Conservation (phyloP, 2,888 invertebrate genomes). For the Campaea margaritaria region DNA sequence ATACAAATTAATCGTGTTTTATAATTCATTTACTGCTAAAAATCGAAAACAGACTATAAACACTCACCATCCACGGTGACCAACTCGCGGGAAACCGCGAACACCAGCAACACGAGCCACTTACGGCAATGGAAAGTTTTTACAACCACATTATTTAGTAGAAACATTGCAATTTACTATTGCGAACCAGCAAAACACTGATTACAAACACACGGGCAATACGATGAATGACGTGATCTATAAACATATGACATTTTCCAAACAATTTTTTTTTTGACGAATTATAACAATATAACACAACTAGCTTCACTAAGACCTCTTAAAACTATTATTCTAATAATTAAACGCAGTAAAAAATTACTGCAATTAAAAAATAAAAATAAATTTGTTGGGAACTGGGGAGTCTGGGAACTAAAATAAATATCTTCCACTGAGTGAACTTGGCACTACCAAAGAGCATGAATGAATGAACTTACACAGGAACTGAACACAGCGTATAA, state of each 20-base stretch:
- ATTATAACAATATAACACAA: conserved; percentile 9
- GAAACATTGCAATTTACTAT: conserved; percentile 67
- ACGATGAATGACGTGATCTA: conserved; percentile 71
- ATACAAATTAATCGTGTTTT: conserved; percentile 3
- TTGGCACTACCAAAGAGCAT: background rate
- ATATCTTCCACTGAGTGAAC: conserved; percentile 5
- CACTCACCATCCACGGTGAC: conserved; percentile 70
- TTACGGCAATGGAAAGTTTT: conserved; percentile 64
- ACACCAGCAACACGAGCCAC: conserved; percentile 67
- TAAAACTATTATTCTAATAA: conserved; percentile 4
- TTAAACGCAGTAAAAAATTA: conserved; percentile 24
- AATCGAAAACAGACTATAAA: conserved; percentile 22
- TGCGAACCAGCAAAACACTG: conserved; percentile 64
- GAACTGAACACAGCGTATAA: too few relatives aligned
- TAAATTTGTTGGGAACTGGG: background rate
- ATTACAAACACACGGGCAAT: conserved; percentile 63
- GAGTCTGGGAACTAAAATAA: too few relatives aligned
- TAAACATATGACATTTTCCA: conserved; percentile 62
- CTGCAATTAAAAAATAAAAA: conserved; percentile 20
- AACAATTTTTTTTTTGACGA: conserved; percentile 9
- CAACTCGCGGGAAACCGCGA: conserved; percentile 60
- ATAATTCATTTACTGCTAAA: background rate
- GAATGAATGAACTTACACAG: too few relatives aligned
- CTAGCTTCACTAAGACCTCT: conserved; percentile 9
- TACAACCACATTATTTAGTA: conserved; percentile 66